phyloP scores from a whole-genome alignment of 2,113 vertebrate species.

The Coryphaenoides rupestris region DNA sequence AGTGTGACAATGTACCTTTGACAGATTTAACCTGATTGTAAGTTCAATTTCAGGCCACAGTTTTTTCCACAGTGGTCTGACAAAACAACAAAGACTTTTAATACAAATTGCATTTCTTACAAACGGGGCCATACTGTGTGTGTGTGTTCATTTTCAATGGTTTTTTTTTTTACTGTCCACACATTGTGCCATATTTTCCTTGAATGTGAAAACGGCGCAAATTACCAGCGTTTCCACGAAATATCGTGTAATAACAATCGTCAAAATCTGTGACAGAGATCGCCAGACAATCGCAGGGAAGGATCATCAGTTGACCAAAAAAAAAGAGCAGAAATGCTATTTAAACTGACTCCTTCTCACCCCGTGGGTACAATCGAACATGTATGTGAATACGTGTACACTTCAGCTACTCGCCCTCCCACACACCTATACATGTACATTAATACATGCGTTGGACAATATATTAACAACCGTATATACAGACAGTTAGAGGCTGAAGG shows the following conservation, averaged over 20 bases:
- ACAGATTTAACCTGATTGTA: conserved; percentile 85
- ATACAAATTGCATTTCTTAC: conserved; percentile 89
- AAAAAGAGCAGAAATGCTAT: background rate
- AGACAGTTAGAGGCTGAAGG: conserved; percentile 4
- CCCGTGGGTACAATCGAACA: too few relatives aligned
- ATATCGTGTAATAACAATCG: too few relatives aligned
- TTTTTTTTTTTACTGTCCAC: background rate
- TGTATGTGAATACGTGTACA: too few relatives aligned
- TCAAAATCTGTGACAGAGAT: too few relatives aligned
- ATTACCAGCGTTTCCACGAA: too few relatives aligned
- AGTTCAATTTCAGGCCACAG: conserved; percentile 76
- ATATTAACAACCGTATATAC: background rate
- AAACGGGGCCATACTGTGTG: conserved; percentile 71
- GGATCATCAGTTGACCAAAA: too few relatives aligned
- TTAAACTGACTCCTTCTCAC: too few relatives aligned
- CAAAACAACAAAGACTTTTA: conserved; percentile 80
- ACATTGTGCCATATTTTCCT: background rate
- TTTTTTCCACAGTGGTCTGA: conserved; percentile 80
- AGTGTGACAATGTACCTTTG: conserved; percentile 85
- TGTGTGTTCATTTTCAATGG: conserved; percentile 62
- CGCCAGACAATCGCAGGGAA: too few relatives aligned
- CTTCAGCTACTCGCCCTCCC: too few relatives aligned
- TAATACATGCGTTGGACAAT: too few relatives aligned
- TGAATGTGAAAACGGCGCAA: background rate
- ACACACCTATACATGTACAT: too few relatives aligned